Conservation (phyloP, 2,113 vertebrate species). For the Nematolebias whitei region DNA sequence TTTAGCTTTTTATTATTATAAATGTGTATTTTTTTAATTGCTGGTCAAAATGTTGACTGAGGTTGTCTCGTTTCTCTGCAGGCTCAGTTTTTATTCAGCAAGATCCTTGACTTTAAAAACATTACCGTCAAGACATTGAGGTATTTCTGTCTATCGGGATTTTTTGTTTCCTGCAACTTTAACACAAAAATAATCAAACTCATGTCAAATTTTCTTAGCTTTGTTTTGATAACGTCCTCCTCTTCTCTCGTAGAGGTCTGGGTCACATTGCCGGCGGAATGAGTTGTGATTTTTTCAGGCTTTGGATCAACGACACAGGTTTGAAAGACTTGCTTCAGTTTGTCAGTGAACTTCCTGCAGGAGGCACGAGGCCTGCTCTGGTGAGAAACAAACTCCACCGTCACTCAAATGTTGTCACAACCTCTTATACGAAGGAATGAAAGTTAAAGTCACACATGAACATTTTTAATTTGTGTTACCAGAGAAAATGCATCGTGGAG, state of each 20-base stretch:
- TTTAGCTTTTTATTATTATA: background rate
- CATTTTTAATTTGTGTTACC: slow-evolving; percentile 47
- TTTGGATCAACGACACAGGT: slow-evolving; percentile 78
- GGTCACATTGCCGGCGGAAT: slow-evolving; percentile 84
- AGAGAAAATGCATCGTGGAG: slow-evolving; percentile 86
- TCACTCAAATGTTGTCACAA: background rate
- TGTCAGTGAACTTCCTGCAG: slow-evolving; percentile 78
- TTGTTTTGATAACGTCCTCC: slow-evolving; percentile 1
- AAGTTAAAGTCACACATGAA: slow-evolving; percentile 2
- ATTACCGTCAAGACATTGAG: slow-evolving; percentile 74
- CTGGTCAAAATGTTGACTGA: background rate
- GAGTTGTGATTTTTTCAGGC: slow-evolving; percentile 82
- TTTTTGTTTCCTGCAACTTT: background rate
- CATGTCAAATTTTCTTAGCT: too few relatives aligned
- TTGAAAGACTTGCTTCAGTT: slow-evolving; percentile 81
- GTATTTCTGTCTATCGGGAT: slow-evolving; percentile 61
- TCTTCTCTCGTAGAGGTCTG: slow-evolving; percentile 73
- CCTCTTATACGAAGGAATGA: background rate
- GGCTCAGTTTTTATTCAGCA: slow-evolving; percentile 87
- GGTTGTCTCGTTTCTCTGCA: slow-evolving; percentile 56
- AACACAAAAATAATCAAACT: background rate
- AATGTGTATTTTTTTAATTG: too few relatives aligned
- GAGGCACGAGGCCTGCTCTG: slow-evolving; percentile 82
- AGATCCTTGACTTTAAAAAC: slow-evolving; percentile 75
- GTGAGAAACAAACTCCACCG: slow-evolving; percentile 71